phyloP scores from a whole-genome alignment of 2,888 invertebrate genomes.

The Chloromyia formosa region DNA sequence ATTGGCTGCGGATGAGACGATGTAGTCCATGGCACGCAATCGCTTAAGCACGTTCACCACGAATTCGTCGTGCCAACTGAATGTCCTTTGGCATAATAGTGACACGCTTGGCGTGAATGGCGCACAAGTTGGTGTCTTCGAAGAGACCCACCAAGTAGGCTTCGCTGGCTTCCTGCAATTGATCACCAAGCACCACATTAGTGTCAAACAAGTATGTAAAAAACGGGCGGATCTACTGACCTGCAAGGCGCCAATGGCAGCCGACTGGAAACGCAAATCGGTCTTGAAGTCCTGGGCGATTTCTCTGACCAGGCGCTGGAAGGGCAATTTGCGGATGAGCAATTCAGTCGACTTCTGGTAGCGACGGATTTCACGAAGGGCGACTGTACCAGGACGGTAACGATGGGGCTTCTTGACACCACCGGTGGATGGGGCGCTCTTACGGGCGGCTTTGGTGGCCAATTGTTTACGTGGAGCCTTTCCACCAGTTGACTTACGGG shows the following conservation, averaged over 20 bases:
- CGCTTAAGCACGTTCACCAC: constrained; percentile 91
- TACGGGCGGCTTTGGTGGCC: constrained; percentile 94
- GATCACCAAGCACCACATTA: constrained; percentile 66
- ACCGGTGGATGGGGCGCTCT: constrained; percentile 93
- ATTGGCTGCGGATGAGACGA: neutral
- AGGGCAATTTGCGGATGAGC: constrained; percentile 93
- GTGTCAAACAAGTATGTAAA: no score
- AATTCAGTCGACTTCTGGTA: constrained; percentile 97
- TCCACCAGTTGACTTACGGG: constrained; percentile 96
- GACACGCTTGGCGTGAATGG: constrained; percentile 96
- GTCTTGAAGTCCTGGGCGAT: constrained; percentile 98
- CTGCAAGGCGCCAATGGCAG: constrained; percentile 91
- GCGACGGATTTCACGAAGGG: constrained; percentile 95
- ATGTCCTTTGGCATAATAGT: constrained; percentile 99
- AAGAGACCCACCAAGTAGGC: constrained; percentile 94
- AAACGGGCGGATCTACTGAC: constrained; percentile 80
- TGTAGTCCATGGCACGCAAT: constrained; percentile 8
- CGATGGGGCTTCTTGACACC: constrained; percentile 97
- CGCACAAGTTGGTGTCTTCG: constrained; percentile 98
- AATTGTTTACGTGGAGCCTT: constrained; percentile 95
- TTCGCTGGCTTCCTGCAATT: constrained; percentile 84
- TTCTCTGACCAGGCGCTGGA: constrained; percentile 96
- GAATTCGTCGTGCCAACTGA: constrained; percentile 94
- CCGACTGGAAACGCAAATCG: constrained; percentile 94
- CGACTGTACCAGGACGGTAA: constrained; percentile 96